Evolutionary conservation across 2,113 vertebrate species (phyloP).

Genomic region (Piprites chloris): DNA sequence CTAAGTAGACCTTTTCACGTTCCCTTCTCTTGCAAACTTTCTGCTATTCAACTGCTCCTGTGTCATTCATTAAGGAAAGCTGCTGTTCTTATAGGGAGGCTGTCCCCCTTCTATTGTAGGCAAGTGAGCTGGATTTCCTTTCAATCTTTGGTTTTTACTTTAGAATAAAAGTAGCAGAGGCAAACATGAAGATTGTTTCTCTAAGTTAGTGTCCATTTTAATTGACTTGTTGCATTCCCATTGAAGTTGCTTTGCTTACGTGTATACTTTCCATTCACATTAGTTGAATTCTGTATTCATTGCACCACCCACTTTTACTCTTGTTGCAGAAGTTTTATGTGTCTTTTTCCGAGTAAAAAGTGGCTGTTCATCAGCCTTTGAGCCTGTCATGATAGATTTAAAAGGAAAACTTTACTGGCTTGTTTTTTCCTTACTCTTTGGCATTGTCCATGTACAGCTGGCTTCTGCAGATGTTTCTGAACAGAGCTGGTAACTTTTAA

Average conservation of each 20-base stretch:
- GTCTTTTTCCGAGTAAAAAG: not conserved
- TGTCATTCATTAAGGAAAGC: not conserved
- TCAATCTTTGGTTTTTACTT: not conserved
- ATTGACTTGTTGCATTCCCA: not conserved
- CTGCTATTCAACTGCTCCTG: not conserved
- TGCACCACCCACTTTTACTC: not conserved
- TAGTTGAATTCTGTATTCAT: not conserved
- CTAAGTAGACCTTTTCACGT: not conserved
- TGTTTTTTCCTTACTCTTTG: constrained; percentile 51
- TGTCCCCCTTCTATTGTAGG: not conserved
- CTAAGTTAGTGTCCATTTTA: not conserved
- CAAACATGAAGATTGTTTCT: not conserved
- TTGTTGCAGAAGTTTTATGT: not conserved
- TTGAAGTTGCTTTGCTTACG: not conserved
- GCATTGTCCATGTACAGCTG: constrained; percentile 39
- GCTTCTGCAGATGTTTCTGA: constrained; percentile 57
- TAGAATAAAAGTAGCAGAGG: not conserved
- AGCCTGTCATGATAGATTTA: constrained; percentile 36
- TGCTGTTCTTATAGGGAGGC: not conserved
- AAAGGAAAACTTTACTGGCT: constrained; percentile 29
- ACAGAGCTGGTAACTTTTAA: constrained; percentile 24
- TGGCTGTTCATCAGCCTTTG: constrained; percentile 28
- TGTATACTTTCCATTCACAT: not conserved
- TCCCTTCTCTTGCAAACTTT: not conserved
- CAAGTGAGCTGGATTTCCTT: not conserved